Base-by-base conservation (phyloP, 2,888 invertebrate genomes). In the Omphaloscelis lunosa region DNA sequence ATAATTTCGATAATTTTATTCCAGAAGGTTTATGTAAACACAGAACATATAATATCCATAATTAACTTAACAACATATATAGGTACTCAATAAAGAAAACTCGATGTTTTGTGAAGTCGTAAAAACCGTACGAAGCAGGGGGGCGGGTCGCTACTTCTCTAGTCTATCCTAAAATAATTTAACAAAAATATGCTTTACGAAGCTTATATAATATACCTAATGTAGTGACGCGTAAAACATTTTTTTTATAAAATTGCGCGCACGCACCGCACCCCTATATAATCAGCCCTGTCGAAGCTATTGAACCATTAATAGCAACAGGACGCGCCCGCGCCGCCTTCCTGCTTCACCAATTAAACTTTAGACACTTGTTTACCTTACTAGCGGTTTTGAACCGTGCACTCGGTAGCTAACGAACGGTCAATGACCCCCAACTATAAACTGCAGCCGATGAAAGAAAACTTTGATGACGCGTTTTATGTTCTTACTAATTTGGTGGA, bases 291-390 rank as follows among this genome's bases (percentile, higher is more conserved):
- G 63, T 79, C 72, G 82, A 82, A 81, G 74, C 83, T 84, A 86
- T 83, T 83, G 85, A 86, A 85, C 90, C 94, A 94, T 93, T 92
- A 93, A 94, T 95, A 96, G 90, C 84, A 2, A 63, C 81, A 83
- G 89, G 91, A 89, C 92, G 90, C 93, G 65, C 65, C 73, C 80
- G 72, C 77, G 80, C 89, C 90, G 90, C 89, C 92, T 94, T 95
- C 94, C 93, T 92, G 93, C 90, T 89, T 90, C 90, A 90, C 90
- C 92, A 91, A 91, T 89, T 88, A 89, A 85, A 88, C 80, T 85
- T 86, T 86, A 88, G 88, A 90, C 90, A 90, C 89, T 93, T 93
- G 93, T 94, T 95, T 92, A 94, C 93, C 89, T 92, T 92, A 90
- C 84, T 77, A 75, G 90, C 87, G 93, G 93, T 92, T 93, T 92